These are phyloP conservation scores for Lasioglossum albipes DNA, from an alignment of 1,140 invertebrate species.

Conservation along the genomic window DNA sequence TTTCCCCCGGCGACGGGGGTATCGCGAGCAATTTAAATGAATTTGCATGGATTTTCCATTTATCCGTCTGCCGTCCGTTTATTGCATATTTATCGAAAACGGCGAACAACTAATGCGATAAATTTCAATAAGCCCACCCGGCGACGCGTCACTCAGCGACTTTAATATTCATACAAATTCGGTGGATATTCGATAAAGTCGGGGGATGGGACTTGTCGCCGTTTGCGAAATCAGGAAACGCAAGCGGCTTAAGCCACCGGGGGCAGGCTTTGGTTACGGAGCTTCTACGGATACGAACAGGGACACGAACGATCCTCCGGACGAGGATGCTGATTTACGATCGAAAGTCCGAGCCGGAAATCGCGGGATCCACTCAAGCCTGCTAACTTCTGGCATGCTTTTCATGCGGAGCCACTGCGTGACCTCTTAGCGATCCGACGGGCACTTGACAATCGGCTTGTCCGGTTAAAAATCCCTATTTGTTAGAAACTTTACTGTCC, in stretches of 20 bases:
- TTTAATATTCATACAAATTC: constrained; percentile 66
- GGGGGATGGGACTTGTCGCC: background rate
- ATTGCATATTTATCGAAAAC: constrained; percentile 71
- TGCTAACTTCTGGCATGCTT: too few species aligned
- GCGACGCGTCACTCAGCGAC: constrained; percentile 38
- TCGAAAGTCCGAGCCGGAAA: background rate
- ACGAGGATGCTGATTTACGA: constrained; percentile 23
- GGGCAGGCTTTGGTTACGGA: background rate
- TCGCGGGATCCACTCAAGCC: background rate
- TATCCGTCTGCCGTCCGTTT: constrained; percentile 63
- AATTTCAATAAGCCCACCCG: constrained; percentile 63
- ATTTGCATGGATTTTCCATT: constrained; percentile 68
- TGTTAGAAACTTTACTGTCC: too few species aligned
- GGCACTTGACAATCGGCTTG: too few species aligned
- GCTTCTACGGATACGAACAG: background rate
- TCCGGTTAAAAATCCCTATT: too few species aligned
- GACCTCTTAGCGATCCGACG: too few species aligned
- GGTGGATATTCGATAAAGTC: background rate
- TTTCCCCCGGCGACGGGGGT: background rate
- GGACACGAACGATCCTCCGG: background rate
- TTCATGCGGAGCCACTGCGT: too few species aligned
- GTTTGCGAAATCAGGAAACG: constrained; percentile 20
- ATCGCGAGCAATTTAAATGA: constrained; percentile 57
- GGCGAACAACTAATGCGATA: constrained; percentile 61
- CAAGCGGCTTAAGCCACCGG: background rate